Evolutionary conservation across 2,113 vertebrate species (phyloP).

Genomic region (Cranoglanis bouderius): DNA sequence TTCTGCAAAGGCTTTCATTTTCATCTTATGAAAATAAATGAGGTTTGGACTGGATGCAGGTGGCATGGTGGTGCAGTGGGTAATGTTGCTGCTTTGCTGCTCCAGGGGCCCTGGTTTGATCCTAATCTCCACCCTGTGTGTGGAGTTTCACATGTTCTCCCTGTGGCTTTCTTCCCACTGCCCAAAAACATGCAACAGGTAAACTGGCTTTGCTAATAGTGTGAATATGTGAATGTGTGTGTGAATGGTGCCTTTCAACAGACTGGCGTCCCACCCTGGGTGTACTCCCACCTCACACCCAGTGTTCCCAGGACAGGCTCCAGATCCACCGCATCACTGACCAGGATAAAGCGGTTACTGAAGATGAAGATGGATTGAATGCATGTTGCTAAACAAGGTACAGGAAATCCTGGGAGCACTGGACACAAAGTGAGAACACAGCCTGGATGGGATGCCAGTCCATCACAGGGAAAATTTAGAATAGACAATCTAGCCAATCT

Average conservation of each 20-base stretch:
- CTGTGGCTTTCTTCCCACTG: neutral
- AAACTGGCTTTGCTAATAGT: neutral
- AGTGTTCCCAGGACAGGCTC: neutral
- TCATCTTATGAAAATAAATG: slow-evolving; percentile 3
- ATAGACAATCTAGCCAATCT: neutral
- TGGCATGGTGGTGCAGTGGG: neutral
- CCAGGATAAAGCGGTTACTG: neutral
- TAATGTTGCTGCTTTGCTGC: neutral
- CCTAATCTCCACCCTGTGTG: neutral
- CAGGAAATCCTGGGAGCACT: neutral
- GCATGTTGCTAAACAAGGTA: neutral
- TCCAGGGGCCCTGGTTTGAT: neutral
- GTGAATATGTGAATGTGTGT: neutral
- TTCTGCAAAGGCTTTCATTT: neutral
- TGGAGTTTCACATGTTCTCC: neutral
- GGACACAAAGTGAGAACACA: neutral
- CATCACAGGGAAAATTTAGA: neutral
- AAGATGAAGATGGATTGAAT: neutral
- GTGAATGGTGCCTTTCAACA: neutral
- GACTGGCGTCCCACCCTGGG: neutral
- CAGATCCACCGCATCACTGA: neutral
- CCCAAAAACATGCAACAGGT: neutral
- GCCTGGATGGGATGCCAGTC: neutral
- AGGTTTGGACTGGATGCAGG: neutral
- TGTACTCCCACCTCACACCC: neutral